Evolutionary conservation across 1,140 invertebrate genomes (phyloP), one percentile per base, ranked within the genome.

Genomic region (Pemphigus obesinymphae): DNA sequence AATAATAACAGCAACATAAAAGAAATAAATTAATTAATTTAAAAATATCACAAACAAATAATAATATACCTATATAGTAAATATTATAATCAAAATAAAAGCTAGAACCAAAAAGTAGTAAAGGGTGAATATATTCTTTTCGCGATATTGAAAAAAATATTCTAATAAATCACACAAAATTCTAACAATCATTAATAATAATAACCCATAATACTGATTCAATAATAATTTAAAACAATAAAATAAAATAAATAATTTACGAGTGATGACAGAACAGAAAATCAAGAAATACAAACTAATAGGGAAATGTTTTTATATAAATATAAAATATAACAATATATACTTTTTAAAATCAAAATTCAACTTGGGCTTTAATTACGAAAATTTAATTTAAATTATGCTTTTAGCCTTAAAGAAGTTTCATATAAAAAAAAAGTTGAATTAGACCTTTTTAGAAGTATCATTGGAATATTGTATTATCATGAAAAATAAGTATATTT

Each of bases 261-360:
- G 26, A 73, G 31, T 50, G 3, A 43, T 0, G 2, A 45, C 4
- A 70, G 3, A 53, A 75, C 7, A 72, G 48, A 75, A 75, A 75
- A 53, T 3, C 8, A 75, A 31, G 17, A n/a, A 75, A 34, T 73
- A 73, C 17, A 73, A 75, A 75, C 26, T 75, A 75, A 53, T 50
- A 34, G n/a, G 45, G 72, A 50, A 75, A 75, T 17, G 2, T 34
- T 43, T 26, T 26, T 40, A 17, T 43, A 70, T 45, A 70, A 68
- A 26, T 43, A 6, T 34, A 75, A 72, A 7, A 72, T 11, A 29
- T 29, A 45, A 75, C 3, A 34, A 29, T 7, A 53, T 53, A 37
- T 34, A 15, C 20, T 5, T 10, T 70, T n/a, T 34, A 2, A 8
- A 75, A n/a, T 75, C n/a, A 26, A 75, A 29, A 23, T 70, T 26